Evolutionary conservation across 30 jellyfish, hydroid and myxozoan species (phyloP).

Genomic region (Pseudorhiza aurosa): DNA sequence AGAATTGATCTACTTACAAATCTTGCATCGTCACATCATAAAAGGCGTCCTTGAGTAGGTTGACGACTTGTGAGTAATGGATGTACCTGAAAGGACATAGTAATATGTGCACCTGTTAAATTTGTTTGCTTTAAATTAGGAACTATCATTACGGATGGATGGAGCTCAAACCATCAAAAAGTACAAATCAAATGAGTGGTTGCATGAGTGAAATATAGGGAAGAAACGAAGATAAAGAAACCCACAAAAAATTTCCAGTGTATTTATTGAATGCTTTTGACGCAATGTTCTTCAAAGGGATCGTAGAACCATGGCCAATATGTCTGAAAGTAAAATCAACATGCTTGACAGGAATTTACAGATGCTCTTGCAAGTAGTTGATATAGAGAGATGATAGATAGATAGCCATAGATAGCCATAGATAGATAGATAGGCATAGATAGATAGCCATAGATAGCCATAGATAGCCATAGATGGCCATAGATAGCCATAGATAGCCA

Average conservation of each 20-base stretch:
- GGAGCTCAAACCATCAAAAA: not conserved
- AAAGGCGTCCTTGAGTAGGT: constrained; percentile 33
- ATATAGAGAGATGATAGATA: no score
- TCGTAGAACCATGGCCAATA: constrained; percentile 15
- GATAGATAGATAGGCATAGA: no score
- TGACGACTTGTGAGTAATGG: constrained; percentile 27
- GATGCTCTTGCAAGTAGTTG: no score
- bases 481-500: no score
- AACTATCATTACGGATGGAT: not conserved
- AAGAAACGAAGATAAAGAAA: not conserved
- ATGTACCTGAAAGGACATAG: constrained; percentile 21
- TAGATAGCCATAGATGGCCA: no score
- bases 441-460: no score
- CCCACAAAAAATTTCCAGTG: constrained; percentile 14
- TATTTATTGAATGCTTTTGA: constrained; percentile 60
- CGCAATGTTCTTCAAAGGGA: constrained; percentile 55
- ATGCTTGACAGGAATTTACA: no score
- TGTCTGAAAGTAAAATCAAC: constrained; percentile 12
- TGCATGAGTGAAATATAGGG: not conserved
- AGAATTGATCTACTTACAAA: constrained; percentile 33
- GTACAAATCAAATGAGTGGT: not conserved
- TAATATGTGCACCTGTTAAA: no score
- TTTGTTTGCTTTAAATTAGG: no score
- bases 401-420: no score
- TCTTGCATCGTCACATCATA: constrained; percentile 29